phyloP scores from a whole-genome alignment of 1,140 invertebrate genomes.

The Bemisia tabaci region DNA sequence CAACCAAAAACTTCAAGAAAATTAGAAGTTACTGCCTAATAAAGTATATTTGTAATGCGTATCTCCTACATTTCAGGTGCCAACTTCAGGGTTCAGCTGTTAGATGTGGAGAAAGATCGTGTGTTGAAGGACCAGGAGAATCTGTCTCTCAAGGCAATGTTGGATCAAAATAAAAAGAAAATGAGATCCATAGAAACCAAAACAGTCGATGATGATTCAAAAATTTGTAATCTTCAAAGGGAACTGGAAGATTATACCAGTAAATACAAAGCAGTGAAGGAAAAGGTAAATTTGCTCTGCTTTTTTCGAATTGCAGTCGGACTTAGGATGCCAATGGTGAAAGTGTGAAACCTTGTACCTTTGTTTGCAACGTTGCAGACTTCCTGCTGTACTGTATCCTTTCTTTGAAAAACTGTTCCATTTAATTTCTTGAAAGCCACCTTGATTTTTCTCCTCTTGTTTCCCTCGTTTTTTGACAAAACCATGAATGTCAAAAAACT shows the following conservation, averaged over 20 bases:
- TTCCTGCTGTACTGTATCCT: no score
- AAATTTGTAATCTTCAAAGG: conserved; percentile 22
- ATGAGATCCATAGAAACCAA: conserved; percentile 22
- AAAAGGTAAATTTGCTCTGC: conserved; percentile 30
- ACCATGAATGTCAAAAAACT: no score
- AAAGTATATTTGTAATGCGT: no score
- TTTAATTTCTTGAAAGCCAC: no score
- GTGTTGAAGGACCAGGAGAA: conserved; percentile 47
- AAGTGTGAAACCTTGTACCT: no score
- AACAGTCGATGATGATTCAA: background rate
- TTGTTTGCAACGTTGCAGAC: no score
- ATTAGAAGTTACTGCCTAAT: no score
- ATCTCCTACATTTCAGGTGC: no score
- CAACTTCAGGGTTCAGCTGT: conserved; percentile 43
- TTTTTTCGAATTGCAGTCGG: conserved; percentile 2
- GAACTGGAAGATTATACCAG: conserved; percentile 36
- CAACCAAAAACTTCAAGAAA: no score
- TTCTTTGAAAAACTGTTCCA: no score
- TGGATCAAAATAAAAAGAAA: conserved; percentile 44
- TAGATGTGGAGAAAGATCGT: conserved; percentile 51
- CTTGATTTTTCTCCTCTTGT: no score
- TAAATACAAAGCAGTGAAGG: conserved; percentile 31
- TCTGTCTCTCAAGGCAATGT: conserved; percentile 40
- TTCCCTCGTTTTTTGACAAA: no score
- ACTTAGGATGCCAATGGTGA: background rate